Base-by-base conservation (phyloP, 2,797 vertebrate genomes). In the Borostomias antarcticus region DNA sequence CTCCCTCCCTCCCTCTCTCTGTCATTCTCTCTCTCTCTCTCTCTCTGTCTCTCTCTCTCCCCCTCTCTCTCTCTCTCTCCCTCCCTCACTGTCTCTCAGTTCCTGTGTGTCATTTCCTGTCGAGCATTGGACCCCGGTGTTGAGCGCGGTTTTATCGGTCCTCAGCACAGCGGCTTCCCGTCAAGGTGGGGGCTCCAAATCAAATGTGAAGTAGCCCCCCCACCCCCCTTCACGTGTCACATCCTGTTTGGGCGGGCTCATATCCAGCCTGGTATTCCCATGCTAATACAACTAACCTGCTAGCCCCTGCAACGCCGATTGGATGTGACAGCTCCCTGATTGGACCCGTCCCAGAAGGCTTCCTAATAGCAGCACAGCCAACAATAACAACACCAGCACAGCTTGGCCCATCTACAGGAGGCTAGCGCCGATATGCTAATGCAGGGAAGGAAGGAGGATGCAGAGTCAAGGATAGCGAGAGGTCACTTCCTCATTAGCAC, bases 121-220 rank as follows among this genome's bases (percentile, higher is more conserved):
- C 15, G 15, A 13, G 17, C 51, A 33, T 26, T 43, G 1, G 25
- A 10, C 53, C 19, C 19, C 23, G 1, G 2, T 54, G 15, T 1
- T 56, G 1, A 26, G 26, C 25, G 21, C 15, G 17, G n/a, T 11
- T 6, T 26, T 11, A 37, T 13, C 13, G 28, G n/a, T 37, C 1
- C 15, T 17, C 15, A 10, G 30, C 33, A 32, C 10, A 32, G 5
- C 19, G 26, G 21, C 11, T 1, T 21, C 17, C 40, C 37, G 51
- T 43, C 52, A 65, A 4, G 52, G 35, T 65, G 32, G 37, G 15
- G 21, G 13, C 26, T 45, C n/a, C 5, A n/a, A 65, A 56, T 57
- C 8, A 45, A 65, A 65, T 21, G 52, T 45, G 37, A 54, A 54
- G 62, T 29, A 54, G 26, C 23, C 58, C 11, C 30, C 23, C 40